These are phyloP conservation scores for Conger conger DNA, from an alignment of 2,113 vertebrate species.

Conservation along the genomic window DNA sequence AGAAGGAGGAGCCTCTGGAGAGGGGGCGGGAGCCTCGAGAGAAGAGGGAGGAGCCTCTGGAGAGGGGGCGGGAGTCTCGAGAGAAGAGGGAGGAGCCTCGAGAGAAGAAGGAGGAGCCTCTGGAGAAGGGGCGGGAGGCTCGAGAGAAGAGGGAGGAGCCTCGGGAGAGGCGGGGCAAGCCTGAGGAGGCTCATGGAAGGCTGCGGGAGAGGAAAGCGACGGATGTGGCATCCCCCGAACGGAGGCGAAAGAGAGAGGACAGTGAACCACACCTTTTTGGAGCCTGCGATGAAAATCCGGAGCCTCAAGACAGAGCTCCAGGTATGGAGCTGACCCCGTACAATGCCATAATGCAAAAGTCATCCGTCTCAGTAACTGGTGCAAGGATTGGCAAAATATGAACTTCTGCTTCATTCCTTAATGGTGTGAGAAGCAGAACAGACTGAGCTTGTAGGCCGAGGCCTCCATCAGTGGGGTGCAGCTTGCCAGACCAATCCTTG, in stretches of 20 bases:
- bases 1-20: neutral
- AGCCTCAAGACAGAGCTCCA: conserved; percentile 50
- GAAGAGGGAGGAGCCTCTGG: neutral
- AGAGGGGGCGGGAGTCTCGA: neutral
- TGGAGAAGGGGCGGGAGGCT: neutral
- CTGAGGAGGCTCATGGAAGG: conserved; percentile 44
- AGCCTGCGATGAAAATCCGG: conserved; percentile 73
- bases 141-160: conserved; percentile 10
- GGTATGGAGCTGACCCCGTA: neutral
- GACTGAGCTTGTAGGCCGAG: too few species aligned
- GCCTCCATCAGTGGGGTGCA: too few species aligned
- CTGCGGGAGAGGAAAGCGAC: conserved; percentile 41
- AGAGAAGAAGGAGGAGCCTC: neutral
- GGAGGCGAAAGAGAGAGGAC: conserved; percentile 70
- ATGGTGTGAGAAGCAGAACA: too few species aligned
- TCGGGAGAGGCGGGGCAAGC: conserved; percentile 52
- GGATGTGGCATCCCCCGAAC: conserved; percentile 56
- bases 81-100: neutral
- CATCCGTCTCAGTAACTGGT: too few species aligned
- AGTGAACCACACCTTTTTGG: conserved; percentile 72
- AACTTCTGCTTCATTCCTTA: too few species aligned
- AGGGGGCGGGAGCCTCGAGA: neutral
- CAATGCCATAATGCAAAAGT: neutral
- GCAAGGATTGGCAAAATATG: too few species aligned
- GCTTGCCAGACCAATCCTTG: too few species aligned